These are phyloP conservation scores for Pangasius djambal DNA, from an alignment of 2,797 vertebrate species.

Conservation along the genomic window DNA sequence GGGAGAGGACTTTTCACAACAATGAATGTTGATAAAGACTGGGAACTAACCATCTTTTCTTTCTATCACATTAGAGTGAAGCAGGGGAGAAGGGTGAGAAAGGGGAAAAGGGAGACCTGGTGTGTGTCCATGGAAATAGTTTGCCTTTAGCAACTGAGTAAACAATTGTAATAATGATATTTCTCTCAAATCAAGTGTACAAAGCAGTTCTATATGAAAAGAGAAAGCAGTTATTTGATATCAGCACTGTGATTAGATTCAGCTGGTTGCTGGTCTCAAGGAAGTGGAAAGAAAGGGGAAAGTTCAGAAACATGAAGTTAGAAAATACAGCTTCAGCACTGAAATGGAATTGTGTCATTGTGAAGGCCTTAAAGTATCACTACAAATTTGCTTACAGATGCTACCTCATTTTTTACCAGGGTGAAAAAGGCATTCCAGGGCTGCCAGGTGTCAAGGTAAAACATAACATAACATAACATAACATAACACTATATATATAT, in stretches of 20 bases:
- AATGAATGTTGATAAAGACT: background rate
- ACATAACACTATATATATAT: background rate
- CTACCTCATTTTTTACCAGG: conserved; percentile 68
- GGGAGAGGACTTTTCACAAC: background rate
- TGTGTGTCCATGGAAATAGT: conserved; percentile 66
- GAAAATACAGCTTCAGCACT: background rate
- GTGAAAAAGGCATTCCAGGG: conserved; percentile 79
- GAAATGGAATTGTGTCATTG: background rate
- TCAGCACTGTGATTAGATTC: background rate
- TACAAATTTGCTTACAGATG: background rate
- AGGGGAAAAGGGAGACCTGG: conserved; percentile 86
- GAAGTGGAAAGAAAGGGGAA: background rate
- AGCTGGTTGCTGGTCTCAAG: background rate
- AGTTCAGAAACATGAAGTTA: background rate
- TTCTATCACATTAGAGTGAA: conserved; percentile 65
- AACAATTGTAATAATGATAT: background rate
- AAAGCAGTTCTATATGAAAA: background rate
- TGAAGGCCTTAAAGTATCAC: background rate
- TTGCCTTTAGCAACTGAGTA: background rate
- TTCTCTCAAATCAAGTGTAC: background rate
- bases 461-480: conserved; percentile 21
- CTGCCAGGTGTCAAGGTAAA: conserved; percentile 85
- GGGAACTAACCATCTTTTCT: background rate
- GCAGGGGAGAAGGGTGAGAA: conserved; percentile 70
- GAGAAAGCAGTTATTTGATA: background rate